phyloP scores from a whole-genome alignment of 2,113 vertebrate species.

The Nothoprocta perdicaria region DNA sequence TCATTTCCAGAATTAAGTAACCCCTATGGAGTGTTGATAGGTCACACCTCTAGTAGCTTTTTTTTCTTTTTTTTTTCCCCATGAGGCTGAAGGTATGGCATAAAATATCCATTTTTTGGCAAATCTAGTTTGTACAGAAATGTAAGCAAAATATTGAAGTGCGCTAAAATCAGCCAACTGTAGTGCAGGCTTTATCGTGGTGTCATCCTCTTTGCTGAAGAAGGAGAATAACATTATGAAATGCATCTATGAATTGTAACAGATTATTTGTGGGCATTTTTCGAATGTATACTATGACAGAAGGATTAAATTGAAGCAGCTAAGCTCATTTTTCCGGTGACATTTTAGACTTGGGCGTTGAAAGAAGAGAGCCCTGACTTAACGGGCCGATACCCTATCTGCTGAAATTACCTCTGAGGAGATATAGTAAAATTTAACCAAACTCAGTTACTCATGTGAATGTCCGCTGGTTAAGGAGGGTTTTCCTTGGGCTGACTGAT shows the following conservation, averaged over 20 bases:
- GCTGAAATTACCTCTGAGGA: neutral
- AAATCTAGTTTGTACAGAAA: neutral
- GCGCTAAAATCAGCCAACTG: neutral
- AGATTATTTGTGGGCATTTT: neutral
- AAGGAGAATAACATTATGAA: neutral
- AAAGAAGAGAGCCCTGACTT: neutral
- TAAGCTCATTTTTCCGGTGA: neutral
- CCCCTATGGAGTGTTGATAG: neutral
- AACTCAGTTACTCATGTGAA: neutral
- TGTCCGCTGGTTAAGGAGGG: rapidly evolving
- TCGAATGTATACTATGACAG: neutral
- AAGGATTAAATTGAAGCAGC: neutral
- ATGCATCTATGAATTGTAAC: neutral
- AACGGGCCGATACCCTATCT: neutral
- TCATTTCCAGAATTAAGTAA: neutral
- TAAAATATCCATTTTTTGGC: neutral
- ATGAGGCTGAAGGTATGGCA: neutral
- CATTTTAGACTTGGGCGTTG: neutral
- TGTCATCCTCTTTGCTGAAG: neutral
- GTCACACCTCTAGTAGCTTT: neutral
- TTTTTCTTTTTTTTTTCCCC: neutral
- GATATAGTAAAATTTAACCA: neutral
- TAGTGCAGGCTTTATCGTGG: neutral
- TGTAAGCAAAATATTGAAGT: neutral
- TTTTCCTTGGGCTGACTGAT: neutral